Base-by-base conservation (phyloP, 2,888 invertebrate species). In the Cantharis rustica region DNA sequence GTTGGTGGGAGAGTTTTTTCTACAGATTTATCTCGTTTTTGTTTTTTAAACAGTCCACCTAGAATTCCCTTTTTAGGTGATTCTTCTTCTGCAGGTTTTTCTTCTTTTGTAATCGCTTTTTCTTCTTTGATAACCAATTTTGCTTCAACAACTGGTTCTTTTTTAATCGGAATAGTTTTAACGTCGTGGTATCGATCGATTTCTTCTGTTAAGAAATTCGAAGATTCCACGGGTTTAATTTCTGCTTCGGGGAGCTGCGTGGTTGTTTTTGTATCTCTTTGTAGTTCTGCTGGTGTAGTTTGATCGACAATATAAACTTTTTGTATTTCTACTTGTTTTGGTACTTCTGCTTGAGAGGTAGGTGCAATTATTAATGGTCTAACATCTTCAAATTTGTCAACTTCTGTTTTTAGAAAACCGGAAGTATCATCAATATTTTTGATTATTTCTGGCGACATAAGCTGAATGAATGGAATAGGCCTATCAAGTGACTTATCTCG, bases 381-480 rank as follows among this genome's bases (percentile, higher is more conserved):
- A 16, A 84, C 85, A 79, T 86, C 86, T 71, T 86, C 83, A 71
- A 84, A 85, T 61, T 82, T 79, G 68, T 82, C 79, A 69, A 85
- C 77, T 84, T 86, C 86, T 64, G 82, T 80, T 72, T 80, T 80
- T 68, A 85, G 74, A 73, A 85, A 85, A 69, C 82, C 80, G 3
- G 81, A 78, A 1, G 84, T 81, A 20, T 84, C 82, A n/a, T 82
- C 84, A 83, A 86, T 85, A 27, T 83, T 75, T 79, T 81, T 79
- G 23, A 84, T 76, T 10, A 81, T 81, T 62, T 82, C 79, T 68
- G 84, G 80, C 1, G 70, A 47, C 3, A 61, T n/a, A 15, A 11
- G 15, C 17, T 16, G 61, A 13, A 15, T 61, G 16, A 84, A 10
- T 64, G 16, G 64, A 64, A 64, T 17, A 17, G 17, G 13, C 5